Evolutionary conservation across 2,888 invertebrate species (phyloP).

Genomic region (Parnassius glacialis): DNA sequence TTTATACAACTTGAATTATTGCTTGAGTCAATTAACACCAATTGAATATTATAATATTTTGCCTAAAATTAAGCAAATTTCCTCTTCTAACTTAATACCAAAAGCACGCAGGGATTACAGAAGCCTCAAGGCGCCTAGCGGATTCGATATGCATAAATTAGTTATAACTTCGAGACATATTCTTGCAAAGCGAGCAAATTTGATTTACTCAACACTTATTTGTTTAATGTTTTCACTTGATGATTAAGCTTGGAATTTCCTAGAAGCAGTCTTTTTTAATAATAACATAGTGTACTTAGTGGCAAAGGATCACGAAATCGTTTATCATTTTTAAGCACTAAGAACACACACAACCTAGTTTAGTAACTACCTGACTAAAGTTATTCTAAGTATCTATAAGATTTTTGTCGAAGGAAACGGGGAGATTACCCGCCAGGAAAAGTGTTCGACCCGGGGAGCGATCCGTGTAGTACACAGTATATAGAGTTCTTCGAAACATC

Average conservation of each 20-base stretch:
- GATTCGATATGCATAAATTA: slow-evolving; percentile 46
- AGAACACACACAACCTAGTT: no score
- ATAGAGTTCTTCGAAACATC: no score
- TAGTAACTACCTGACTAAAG: no score
- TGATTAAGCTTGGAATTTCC: slow-evolving; percentile 25
- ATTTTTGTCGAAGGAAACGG: no score
- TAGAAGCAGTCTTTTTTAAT: slow-evolving; percentile 24
- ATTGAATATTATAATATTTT: not conserved
- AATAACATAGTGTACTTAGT: slow-evolving; percentile 18
- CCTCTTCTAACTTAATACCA: slow-evolving; percentile 23
- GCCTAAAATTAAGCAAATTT: slow-evolving; percentile 14
- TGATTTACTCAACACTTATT: slow-evolving; percentile 38
- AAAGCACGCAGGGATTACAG: slow-evolving; percentile 19
- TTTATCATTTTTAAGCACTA: no score
- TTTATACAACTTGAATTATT: not conserved
- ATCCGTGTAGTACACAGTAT: no score
- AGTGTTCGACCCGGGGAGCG: no score
- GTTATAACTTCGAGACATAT: slow-evolving; percentile 38
- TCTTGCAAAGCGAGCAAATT: slow-evolving; percentile 34
- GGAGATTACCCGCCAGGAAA: no score
- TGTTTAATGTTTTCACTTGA: slow-evolving; percentile 33
- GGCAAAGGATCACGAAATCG: not conserved
- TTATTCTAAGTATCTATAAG: no score
- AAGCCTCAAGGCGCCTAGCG: slow-evolving; percentile 33
- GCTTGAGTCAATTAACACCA: no score